phyloP scores from a whole-genome alignment of 2,797 vertebrate genomes.

The Trichosurus vulpecula region DNA sequence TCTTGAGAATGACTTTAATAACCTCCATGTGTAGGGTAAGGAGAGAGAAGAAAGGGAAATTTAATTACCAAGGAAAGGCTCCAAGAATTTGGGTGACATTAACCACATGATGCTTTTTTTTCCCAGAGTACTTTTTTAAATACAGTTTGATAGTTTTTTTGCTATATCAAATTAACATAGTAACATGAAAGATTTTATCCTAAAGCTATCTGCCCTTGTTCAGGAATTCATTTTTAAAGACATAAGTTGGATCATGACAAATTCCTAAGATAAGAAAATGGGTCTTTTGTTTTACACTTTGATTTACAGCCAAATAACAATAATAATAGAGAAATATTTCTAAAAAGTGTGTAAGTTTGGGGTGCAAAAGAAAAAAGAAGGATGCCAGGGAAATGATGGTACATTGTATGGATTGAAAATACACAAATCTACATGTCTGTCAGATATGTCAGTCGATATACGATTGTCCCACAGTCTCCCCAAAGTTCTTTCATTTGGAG shows the following conservation, averaged over 20 bases:
- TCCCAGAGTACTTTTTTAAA: neutral
- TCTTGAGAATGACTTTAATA: slow-evolving; percentile 74
- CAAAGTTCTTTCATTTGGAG: neutral
- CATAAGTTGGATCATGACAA: slow-evolving; percentile 36
- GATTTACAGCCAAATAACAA: slow-evolving; percentile 28
- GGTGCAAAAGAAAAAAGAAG: neutral
- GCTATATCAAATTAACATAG: neutral
- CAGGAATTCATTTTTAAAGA: slow-evolving; percentile 52
- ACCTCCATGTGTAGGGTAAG: slow-evolving; percentile 55
- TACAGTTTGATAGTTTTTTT: neutral
- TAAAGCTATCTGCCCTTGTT: slow-evolving; percentile 25
- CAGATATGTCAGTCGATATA: neutral
- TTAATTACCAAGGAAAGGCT: slow-evolving; percentile 69
- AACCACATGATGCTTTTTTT: neutral
- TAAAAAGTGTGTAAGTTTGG: slow-evolving; percentile 49
- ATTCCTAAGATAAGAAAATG: slow-evolving; percentile 22
- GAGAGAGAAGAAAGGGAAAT: slow-evolving; percentile 72
- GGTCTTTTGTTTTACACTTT: slow-evolving; percentile 45
- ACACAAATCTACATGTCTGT: neutral
- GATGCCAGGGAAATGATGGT: neutral
- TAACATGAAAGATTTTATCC: slow-evolving; percentile 34
- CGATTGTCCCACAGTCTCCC: neutral
- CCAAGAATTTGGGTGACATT: slow-evolving; percentile 60
- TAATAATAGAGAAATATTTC: slow-evolving; percentile 47
- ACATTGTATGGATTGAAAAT: neutral